Conservation (phyloP, 2,797 vertebrate species). For the Otus scops region DNA sequence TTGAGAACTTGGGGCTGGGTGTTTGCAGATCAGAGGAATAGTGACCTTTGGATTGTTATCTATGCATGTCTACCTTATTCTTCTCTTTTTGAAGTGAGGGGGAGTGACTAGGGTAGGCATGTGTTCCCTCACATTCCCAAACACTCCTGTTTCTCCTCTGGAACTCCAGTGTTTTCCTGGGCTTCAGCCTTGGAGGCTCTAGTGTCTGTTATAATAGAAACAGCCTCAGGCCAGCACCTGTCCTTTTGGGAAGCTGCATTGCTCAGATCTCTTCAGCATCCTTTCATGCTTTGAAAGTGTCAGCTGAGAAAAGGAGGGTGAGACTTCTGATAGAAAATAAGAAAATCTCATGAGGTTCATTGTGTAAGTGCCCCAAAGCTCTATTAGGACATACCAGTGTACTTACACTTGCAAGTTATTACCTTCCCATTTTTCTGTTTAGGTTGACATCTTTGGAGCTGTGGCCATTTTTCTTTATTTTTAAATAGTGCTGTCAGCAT, state of each 20-base stretch:
- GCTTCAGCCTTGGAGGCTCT: neutral
- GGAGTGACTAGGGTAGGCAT: accelerated
- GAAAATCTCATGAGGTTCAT: neutral
- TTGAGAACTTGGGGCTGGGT: neutral
- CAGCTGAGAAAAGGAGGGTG: neutral
- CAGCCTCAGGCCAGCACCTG: neutral
- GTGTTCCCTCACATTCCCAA: neutral
- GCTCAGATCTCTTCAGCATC: neutral
- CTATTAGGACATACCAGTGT: neutral
- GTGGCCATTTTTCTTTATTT: neutral
- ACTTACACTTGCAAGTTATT: neutral
- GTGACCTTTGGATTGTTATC: neutral
- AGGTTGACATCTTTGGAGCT: neutral
- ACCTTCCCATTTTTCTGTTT: neutral
- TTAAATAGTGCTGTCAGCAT: neutral
- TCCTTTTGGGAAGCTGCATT: neutral
- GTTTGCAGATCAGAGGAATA: neutral
- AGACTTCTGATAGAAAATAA: neutral
- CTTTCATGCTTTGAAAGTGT: neutral
- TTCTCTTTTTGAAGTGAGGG: neutral
- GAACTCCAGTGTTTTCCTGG: neutral
- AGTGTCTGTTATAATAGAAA: neutral
- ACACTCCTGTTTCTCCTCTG: neutral
- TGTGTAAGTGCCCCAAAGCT: neutral
- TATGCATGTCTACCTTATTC: neutral